Percentiles rank a stretch among this genome's conserved stretches.
phyloP scores from a whole-genome alignment of 2,888 invertebrate genomes.

The Scaptomyza caliginosa region DNA sequence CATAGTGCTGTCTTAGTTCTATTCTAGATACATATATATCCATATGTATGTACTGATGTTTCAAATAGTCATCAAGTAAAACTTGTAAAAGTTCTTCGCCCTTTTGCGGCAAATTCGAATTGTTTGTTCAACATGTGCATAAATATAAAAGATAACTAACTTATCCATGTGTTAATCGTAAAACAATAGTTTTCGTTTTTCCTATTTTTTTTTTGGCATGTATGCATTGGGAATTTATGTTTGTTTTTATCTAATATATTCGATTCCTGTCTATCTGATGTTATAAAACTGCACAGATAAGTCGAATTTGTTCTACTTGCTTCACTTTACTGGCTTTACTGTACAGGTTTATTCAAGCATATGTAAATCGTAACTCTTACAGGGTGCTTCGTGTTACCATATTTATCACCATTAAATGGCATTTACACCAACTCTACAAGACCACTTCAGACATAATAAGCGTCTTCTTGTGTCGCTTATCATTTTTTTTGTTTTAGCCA shows the following conservation, averaged over 20 bases:
- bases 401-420: conserved; percentile 19
- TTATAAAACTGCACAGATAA: conserved; percentile 4
- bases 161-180: background rate
- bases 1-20: background rate
- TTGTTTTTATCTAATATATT: conserved; percentile 3
- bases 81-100: background rate
- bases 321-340: too few species aligned
- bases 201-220: background rate
- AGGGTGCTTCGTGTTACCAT: background rate
- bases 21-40: background rate
- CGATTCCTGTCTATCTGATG: background rate
- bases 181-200: background rate
- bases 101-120: background rate
- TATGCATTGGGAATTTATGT: background rate
- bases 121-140: background rate
- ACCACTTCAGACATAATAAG: conserved; percentile 6
- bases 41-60: background rate
- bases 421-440: background rate
- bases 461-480: conserved; percentile 16
- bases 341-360: too few species aligned
- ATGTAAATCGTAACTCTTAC: too few species aligned
- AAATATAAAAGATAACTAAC: conserved; percentile 1
- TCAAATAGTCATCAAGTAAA: background rate
- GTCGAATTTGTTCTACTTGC: background rate
- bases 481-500: background rate